phyloP scores from a whole-genome alignment of 2,888 invertebrate genomes.

The Drosophila acutilabella region DNA sequence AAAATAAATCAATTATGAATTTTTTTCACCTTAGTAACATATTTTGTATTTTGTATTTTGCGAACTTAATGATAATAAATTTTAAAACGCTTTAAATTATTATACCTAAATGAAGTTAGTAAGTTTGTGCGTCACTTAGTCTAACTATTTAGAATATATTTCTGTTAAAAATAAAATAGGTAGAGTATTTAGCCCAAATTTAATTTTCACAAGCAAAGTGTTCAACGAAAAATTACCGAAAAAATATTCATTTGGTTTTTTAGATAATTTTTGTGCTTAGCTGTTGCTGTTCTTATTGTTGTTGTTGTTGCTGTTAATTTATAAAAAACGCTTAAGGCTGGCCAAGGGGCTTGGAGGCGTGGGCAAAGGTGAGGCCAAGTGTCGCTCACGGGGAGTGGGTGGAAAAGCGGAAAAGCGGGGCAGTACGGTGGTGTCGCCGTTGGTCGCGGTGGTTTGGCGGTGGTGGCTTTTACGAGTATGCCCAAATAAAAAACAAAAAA shows the following conservation, averaged over 20 bases:
- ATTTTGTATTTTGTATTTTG: too few species aligned
- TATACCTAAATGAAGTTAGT: too few species aligned
- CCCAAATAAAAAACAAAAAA: conserved; percentile 1
- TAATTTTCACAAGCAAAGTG: not conserved
- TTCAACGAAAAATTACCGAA: conserved; percentile 49
- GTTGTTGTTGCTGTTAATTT: conserved; percentile 71
- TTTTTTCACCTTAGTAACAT: too few species aligned
- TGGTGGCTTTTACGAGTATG: conserved; percentile 55
- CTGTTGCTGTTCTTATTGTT: conserved; percentile 36
- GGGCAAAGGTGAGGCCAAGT: conserved; percentile 72
- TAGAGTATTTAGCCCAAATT: conserved; percentile 6
- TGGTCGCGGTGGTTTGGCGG: conserved; percentile 33
- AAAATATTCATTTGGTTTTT: conserved; percentile 73
- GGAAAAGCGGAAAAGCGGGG: conserved; percentile 11
- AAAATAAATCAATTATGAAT: too few species aligned
- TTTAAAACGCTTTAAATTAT: too few species aligned
- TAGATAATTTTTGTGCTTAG: conserved; percentile 50
- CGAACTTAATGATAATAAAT: too few species aligned
- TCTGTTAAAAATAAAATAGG: too few species aligned
- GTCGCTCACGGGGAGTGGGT: conserved; percentile 50
- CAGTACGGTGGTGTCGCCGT: conserved; percentile 24
- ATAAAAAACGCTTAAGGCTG: conserved; percentile 75
- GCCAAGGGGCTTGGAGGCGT: conserved; percentile 36
- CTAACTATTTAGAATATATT: too few species aligned
- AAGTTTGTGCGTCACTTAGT: too few species aligned